Evolutionary conservation across 2,113 vertebrate genomes (phyloP).

Genomic region (Gorilla gorilla): DNA sequence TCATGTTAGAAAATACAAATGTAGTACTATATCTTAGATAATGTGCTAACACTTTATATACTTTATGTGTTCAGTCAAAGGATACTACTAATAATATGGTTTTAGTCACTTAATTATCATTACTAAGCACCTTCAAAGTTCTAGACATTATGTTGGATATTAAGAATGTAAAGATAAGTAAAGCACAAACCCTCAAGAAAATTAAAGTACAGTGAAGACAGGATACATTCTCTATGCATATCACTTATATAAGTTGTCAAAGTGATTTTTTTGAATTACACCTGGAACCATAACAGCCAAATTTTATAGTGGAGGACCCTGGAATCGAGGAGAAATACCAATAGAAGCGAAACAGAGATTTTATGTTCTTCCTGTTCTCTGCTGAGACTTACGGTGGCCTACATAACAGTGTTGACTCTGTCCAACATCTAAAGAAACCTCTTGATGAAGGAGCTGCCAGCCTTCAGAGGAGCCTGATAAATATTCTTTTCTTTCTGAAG

Average conservation of each 20-base stretch:
- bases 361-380: background rate
- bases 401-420: background rate
- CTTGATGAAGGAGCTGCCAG: background rate
- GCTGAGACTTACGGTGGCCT: rapidly evolving
- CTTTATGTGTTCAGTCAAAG: background rate
- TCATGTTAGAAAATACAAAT: background rate
- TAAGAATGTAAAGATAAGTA: background rate
- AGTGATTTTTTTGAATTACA: background rate
- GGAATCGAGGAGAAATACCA: background rate
- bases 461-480: background rate
- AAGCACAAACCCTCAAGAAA: background rate
- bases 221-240: background rate
- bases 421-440: background rate
- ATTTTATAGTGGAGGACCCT: background rate
- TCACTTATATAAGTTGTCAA: background rate
- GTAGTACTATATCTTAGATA: background rate
- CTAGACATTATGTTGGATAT: background rate
- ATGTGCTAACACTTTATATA: background rate
- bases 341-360: background rate
- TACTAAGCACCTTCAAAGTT: background rate
- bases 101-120: background rate
- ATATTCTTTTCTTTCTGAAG: background rate
- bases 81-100: background rate
- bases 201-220: background rate
- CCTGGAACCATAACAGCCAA: background rate